Evolutionary conservation across 2,113 vertebrate species (phyloP).

Genomic region (human (Homo sapiens)): GRCh38 chr4:182429001-182429500

Average conservation of each 20-base stretch:
- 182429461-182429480: neutral
- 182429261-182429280: neutral
- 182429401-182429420: neutral
- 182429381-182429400: neutral
- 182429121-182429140: neutral
- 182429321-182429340: neutral
- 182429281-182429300: neutral
- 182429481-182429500: neutral
- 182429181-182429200: neutral
- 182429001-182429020: neutral
- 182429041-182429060: conserved; percentile 25
- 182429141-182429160: neutral
- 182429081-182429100: neutral
- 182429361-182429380: neutral
- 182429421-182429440: neutral
- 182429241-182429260: neutral
- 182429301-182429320: neutral
- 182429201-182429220: neutral
- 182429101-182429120: neutral
- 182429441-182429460: neutral
- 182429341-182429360: neutral
- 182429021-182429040: conserved; percentile 11
- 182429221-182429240: no score
- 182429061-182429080: conserved; percentile 28
- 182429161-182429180: neutral